Base-by-base conservation (phyloP, 92 coral and sea anemone species). In the Diadumene lineata region DNA sequence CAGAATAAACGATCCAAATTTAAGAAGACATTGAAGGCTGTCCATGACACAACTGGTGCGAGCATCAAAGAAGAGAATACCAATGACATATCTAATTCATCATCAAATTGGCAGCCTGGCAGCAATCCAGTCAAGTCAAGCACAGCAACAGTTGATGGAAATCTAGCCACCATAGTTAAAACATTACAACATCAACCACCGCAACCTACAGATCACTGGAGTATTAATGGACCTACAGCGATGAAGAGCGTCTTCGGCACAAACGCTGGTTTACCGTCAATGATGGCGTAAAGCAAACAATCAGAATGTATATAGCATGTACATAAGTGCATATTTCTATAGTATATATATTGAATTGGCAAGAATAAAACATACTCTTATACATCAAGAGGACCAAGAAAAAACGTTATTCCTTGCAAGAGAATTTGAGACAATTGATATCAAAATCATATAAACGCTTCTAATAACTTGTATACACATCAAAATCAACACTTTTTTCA, bases 1-100 rank as follows among this genome's bases (percentile, higher is more conserved):
- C 99, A 96, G 69, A 96, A 96, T 76, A 84, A 90, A 75, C 81
- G 99, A 79, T 96, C 99, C 21, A 96, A 96, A 74, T 89, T 68
- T 34, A 96, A 96, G 78, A 91, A 92, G 65, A 76, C 74, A 19
- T 34, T 78, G 58, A 96, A 85, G 69, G 88, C 72, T 21, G 81
- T 53, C 66, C 83, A 85, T 27, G 93, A 84, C 17, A 62, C 22
- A 6, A 61, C 57, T 17, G 33, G 55, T 27, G 79, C 51, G 38
- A 34, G 64, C 8, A 56, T 50, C 56, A 85, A 78, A 19, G 85
- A 71, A 16, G 53, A 72, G 34, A 70, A 56, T 66, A 69, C 31
- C 43, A 23, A 9, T 34, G 53, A 70, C 25, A 32, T 65, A 16
- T 57, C 82, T 13, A 26, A 67, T 4, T 13, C 76, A 38, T 51